These are phyloP conservation scores for Protonemura montana DNA, from an alignment of 2,888 invertebrate genomes.

Conservation along the genomic window DNA sequence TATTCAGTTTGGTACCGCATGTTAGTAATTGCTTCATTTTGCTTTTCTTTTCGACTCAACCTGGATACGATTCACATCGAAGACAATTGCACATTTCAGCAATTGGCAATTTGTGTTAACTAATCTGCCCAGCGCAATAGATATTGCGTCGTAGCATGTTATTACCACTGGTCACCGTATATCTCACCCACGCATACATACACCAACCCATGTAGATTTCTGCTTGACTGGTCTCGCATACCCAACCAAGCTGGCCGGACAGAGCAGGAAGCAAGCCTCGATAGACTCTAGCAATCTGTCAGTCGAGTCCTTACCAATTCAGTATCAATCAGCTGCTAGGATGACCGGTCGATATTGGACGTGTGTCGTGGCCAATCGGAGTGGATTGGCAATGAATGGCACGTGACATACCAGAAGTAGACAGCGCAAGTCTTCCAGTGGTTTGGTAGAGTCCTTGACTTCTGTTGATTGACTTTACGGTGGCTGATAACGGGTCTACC, in stretches of 20 bases:
- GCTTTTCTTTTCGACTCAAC: no score
- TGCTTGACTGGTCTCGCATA: background rate
- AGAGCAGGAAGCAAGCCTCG: conserved; percentile 15
- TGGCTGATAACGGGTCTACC: background rate
- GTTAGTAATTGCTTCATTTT: no score
- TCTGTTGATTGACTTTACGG: background rate
- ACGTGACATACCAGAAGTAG: background rate
- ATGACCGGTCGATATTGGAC: conserved; percentile 20
- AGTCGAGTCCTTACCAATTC: conserved; percentile 27
- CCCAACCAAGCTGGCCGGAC: background rate
- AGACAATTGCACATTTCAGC: no score
- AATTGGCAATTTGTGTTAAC: no score
- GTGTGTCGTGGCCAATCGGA: conserved; percentile 30
- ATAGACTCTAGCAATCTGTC: conserved; percentile 24
- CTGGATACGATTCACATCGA: no score
- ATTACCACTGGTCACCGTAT: no score
- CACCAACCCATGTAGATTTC: no score
- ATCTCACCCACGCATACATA: no score
- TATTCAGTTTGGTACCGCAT: no score
- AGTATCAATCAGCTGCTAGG: conserved; percentile 36
- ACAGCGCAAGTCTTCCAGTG: background rate
- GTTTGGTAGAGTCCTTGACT: no score
- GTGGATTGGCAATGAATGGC: conserved; percentile 24
- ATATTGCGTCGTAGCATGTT: no score
- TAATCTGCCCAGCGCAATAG: no score